Evolutionary conservation across 1,140 invertebrate species (phyloP).

Genomic region (Andricus grossulariae): DNA sequence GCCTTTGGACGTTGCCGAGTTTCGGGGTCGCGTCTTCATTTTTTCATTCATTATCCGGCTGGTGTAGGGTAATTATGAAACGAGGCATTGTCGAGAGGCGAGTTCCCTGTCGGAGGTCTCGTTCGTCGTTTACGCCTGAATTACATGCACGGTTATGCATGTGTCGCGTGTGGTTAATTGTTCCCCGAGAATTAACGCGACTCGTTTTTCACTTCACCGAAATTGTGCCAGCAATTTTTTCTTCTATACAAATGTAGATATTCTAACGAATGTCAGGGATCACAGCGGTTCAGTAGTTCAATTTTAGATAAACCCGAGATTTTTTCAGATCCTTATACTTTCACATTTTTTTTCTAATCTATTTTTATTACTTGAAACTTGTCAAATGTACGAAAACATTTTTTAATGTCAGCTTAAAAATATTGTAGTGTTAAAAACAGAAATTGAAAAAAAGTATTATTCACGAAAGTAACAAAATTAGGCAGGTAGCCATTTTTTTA

Average conservation of each 20-base stretch:
- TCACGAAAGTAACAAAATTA: no score
- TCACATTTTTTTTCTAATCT: no score
- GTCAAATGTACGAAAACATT: no score
- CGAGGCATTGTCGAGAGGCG: slow-evolving; percentile 22
- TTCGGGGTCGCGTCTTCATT: slow-evolving; percentile 27
- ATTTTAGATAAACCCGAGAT: no score
- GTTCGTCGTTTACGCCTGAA: slow-evolving; percentile 26
- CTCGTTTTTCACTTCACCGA: slow-evolving; percentile 27
- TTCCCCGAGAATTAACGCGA: slow-evolving; percentile 25
- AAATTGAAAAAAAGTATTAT: no score
- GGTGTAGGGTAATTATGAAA: slow-evolving; percentile 30
- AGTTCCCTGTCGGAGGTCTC: slow-evolving; percentile 25
- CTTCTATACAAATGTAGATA: neutral
- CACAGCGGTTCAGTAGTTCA: no score
- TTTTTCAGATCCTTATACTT: no score
- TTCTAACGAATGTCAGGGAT: neutral
- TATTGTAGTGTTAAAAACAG: no score
- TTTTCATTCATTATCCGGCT: slow-evolving; percentile 28
- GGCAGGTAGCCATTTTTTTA: no score
- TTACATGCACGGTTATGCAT: slow-evolving; percentile 28
- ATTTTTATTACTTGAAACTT: no score
- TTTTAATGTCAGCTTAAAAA: no score
- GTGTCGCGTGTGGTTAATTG: slow-evolving; percentile 31
- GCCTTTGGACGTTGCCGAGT: slow-evolving; percentile 28
- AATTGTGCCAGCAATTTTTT: neutral